Conservation (phyloP, 2,113 vertebrate species). For the Litocranius walleri region DNA sequence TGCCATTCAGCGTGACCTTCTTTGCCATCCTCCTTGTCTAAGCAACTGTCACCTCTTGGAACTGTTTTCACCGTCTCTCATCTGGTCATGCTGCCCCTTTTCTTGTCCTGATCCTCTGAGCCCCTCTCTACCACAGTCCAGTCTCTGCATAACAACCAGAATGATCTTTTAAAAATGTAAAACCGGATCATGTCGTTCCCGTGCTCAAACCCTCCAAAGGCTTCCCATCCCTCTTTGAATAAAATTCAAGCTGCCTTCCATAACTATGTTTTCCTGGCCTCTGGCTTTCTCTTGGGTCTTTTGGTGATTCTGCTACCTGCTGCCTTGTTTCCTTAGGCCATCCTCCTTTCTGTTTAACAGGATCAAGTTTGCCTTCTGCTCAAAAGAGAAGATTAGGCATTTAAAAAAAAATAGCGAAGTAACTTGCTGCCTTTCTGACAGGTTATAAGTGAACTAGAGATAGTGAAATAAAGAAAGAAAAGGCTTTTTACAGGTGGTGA, state of each 20-base stretch:
- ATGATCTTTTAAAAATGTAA: conserved; percentile 1
- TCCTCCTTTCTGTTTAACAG: neutral
- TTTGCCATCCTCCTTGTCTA: neutral
- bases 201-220: neutral
- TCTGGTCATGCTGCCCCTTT: neutral
- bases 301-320: neutral
- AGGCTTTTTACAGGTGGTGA: neutral
- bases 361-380: neutral
- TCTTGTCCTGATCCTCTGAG: neutral
- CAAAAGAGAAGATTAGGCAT: neutral
- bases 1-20: neutral
- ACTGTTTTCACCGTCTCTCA: neutral
- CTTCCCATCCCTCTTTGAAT: neutral
- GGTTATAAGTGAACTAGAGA: neutral
- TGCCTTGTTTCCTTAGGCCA: neutral
- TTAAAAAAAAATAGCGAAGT: neutral
- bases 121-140: neutral
- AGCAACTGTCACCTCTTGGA: neutral
- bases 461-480: conserved; percentile 20
- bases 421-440: neutral
- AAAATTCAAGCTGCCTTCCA: neutral
- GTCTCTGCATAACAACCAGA: neutral
- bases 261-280: neutral
- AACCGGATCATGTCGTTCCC: neutral
- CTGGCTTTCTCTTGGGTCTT: neutral